Conservation (phyloP, 2,113 vertebrate genomes). For the Pseudois nayaur region DNA sequence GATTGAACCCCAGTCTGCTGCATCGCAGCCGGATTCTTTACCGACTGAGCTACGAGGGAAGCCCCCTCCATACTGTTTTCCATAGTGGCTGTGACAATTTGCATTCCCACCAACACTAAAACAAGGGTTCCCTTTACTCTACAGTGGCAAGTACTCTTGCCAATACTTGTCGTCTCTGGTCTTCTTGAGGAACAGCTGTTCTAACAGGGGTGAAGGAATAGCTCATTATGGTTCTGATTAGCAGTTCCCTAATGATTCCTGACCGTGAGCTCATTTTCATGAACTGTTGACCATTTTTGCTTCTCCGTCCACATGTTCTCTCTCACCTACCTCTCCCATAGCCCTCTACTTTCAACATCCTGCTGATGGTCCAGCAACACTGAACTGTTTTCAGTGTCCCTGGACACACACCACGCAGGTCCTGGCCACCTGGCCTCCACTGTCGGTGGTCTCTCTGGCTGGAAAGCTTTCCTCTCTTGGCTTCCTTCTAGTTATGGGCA, state of each 20-base stretch:
- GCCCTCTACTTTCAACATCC: neutral
- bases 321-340: neutral
- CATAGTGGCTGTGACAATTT: neutral
- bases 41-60: neutral
- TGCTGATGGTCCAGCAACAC: neutral
- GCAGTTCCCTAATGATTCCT: neutral
- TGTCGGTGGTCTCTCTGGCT: neutral
- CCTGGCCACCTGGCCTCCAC: neutral
- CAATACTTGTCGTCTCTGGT: neutral
- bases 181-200: neutral
- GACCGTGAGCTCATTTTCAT: neutral
- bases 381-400: neutral
- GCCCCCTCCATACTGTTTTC: neutral
- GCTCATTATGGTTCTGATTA: neutral
- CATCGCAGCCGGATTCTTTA: neutral
- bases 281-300: neutral
- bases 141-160: neutral
- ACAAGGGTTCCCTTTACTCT: neutral
- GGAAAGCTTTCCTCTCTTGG: neutral
- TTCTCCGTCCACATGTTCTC: neutral
- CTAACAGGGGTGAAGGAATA: neutral
- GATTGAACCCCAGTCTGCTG: neutral
- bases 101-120: neutral
- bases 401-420: neutral
- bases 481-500: neutral